Evolutionary conservation across 2,797 vertebrate genomes (phyloP), one percentile per base, ranked within the genome.

Genomic region (Nannoperca australis): DNA sequence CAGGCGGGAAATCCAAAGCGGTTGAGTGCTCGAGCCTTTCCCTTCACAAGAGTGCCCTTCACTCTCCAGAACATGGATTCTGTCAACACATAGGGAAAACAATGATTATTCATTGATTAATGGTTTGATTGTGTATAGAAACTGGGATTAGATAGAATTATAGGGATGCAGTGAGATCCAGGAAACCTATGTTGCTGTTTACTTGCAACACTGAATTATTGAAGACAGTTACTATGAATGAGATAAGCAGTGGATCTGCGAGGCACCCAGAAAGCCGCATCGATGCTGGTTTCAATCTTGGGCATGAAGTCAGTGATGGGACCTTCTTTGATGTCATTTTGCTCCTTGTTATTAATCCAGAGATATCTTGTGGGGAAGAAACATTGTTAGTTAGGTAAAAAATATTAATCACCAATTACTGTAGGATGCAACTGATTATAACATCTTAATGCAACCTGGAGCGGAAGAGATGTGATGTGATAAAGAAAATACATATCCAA

Each of bases 251-350:
- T 90, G 30, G 94, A 93, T 73, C 91, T 90, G 32, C 92, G 91
- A 53, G 94, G 93, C 9, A 96, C 88, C 91, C 91, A 95, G 88
- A 95, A 96, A 12, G 95, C 93, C 14, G 94, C 95, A 53, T 95
- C 92, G 1, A 95, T 95, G 47, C 83, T 87, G 54, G 90, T 92
- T 81, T 92, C 85, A 72, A 95, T 94, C 82, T 92, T 94, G 32
- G 95, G 93, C 93, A 95, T 94, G 32, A 96, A 95, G 83, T 94
- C 95, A 77, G 70, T 78, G 67, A 96, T 95, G 53, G 91, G 93
- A 24, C 95, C 94, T 76, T 94, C 94, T 83, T 95, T 95, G 67
- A 94, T 91, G 70, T 86, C 90, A 42, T 88, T 66, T 56, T 91
- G 90, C 42, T 83, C 64, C 27, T 92, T 94, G 20, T 95, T 91